A percentile compares a stretch with the other conserved stretches of the same genome.
These are phyloP conservation scores for Sesamia inferens DNA, from an alignment of 2,888 invertebrate species.

Conservation along the genomic window DNA sequence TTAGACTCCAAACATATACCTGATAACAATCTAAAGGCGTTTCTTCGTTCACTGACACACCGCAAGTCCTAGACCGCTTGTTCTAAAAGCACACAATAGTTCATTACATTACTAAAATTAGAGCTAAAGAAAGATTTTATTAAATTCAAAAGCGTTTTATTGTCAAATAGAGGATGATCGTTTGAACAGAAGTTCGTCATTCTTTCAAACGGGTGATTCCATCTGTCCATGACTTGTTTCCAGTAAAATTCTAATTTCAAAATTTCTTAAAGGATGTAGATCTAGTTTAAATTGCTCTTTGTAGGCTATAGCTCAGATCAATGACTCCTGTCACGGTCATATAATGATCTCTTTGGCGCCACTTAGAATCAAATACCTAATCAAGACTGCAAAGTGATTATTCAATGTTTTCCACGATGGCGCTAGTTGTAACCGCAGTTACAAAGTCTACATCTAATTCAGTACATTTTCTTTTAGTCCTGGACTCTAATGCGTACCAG, in stretches of 20 bases:
- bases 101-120: too few relatives aligned
- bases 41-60: too few relatives aligned
- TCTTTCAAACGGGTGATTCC: too few relatives aligned
- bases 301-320: background rate
- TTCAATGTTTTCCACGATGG: background rate
- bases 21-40: too few relatives aligned
- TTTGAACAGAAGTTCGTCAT: too few relatives aligned
- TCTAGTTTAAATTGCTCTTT: background rate
- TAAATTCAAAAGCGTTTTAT: too few relatives aligned
- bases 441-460: background rate
- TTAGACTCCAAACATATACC: too few relatives aligned
- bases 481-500: background rate
- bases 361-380: slow-evolving; percentile 22
- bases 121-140: too few relatives aligned
- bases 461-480: slow-evolving; percentile 10
- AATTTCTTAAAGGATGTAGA: background rate
- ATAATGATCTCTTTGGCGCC: slow-evolving; percentile 42
- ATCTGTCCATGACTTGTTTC: background rate
- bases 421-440: background rate
- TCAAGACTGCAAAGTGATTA: background rate
- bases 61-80: too few relatives aligned
- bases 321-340: slow-evolving; percentile 23
- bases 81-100: too few relatives aligned
- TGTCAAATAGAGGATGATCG: too few relatives aligned
- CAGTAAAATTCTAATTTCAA: background rate